A percentile compares a stretch with the other conserved stretches of the same genome.
Evolutionary conservation across 2,113 vertebrate species (phyloP).

Genomic region (Neotragus pygmaeus): DNA sequence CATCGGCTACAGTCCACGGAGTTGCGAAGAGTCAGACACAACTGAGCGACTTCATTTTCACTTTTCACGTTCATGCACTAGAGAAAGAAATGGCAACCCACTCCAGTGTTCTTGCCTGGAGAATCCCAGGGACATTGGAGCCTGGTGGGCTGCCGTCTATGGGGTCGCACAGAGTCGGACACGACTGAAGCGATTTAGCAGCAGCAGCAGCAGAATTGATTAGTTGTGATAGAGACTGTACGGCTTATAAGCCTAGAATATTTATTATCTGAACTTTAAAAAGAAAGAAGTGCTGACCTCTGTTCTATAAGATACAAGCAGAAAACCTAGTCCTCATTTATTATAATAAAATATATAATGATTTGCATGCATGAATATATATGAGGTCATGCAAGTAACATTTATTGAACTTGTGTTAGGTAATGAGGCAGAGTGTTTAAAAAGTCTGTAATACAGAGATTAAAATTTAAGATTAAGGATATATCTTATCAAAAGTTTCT

Average conservation of each 20-base stretch:
- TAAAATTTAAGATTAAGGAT: slow-evolving; percentile 44
- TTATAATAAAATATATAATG: neutral
- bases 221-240: neutral
- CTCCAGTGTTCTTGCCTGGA: too few species aligned
- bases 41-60: too few species aligned
- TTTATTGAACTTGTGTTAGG: neutral
- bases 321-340: neutral
- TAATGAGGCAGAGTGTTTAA: neutral
- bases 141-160: too few species aligned
- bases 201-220: neutral
- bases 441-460: neutral
- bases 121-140: too few species aligned
- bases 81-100: too few species aligned
- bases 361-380: neutral
- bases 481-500: slow-evolving; percentile 42
- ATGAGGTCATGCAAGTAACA: neutral
- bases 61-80: too few species aligned
- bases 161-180: too few species aligned
- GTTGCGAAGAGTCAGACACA: accelerated
- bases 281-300: neutral
- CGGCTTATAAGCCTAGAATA: neutral
- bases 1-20: neutral
- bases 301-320: neutral
- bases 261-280: neutral
- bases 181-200: too few species aligned